These are phyloP conservation scores for Phalanger gymnotis DNA, from an alignment of 2,797 vertebrate genomes.

Conservation along the genomic window DNA sequence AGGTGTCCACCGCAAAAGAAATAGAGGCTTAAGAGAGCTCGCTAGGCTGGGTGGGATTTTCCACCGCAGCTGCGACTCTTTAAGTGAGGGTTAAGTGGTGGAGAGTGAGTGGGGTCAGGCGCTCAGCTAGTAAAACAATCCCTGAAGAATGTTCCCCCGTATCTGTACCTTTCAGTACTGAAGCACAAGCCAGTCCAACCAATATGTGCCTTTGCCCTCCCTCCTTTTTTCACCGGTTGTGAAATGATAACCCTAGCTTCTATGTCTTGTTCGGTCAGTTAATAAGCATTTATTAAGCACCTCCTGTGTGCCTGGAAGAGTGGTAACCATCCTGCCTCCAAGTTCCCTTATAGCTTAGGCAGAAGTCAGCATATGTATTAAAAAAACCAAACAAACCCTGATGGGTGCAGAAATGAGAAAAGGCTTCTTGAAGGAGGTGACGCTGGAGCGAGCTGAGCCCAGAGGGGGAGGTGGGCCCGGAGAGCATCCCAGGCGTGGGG, in stretches of 20 bases:
- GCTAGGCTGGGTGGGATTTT: background rate
- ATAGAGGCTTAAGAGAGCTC: background rate
- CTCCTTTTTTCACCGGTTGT: background rate
- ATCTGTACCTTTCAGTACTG: background rate
- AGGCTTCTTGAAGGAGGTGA: too few species aligned
- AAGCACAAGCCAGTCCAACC: background rate
- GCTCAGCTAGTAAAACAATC: background rate
- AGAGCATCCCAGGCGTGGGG: background rate
- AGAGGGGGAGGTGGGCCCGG: background rate
- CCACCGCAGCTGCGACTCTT: background rate
- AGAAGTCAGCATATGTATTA: background rate
- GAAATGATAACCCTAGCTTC: background rate
- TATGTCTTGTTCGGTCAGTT: background rate
- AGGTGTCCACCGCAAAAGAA: background rate
- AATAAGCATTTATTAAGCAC: background rate
- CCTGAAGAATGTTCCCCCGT: background rate
- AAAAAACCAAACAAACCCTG: background rate
- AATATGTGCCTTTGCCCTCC: background rate
- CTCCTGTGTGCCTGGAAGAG: background rate
- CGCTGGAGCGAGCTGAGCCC: background rate
- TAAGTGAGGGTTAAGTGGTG: background rate
- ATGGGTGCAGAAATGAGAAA: background rate
- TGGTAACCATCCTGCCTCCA: background rate
- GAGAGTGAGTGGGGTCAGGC: background rate
- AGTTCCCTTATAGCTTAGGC: background rate